These are phyloP conservation scores for Eretmocerus hayati DNA, from an alignment of 2,888 invertebrate genomes.

Conservation along the genomic window DNA sequence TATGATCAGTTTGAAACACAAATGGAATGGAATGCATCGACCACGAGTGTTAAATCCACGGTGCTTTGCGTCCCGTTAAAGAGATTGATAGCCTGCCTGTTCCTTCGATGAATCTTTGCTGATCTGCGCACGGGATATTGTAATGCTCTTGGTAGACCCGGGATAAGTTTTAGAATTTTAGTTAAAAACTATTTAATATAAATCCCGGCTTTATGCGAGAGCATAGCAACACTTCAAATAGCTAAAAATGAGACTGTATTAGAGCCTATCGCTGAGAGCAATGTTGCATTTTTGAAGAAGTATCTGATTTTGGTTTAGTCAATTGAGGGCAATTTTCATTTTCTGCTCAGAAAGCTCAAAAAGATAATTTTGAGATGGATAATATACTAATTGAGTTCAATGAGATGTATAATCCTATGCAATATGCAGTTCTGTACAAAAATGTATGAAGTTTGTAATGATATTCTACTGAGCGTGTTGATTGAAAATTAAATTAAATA, in stretches of 20 bases:
- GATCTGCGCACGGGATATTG: not conserved
- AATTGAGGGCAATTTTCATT: too few species aligned
- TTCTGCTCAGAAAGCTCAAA: not conserved
- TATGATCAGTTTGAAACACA: not conserved
- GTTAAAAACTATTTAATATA: not conserved
- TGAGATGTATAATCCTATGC: constrained; percentile 11
- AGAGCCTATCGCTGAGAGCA: not conserved
- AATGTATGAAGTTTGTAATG: constrained; percentile 1
- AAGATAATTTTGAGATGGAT: constrained; percentile 4
- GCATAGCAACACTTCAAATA: constrained; percentile 3
- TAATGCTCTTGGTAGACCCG: not conserved
- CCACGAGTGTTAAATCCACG: not conserved
- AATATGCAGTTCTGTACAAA: constrained; percentile 20
- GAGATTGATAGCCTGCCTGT: not conserved
- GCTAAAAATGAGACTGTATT: not conserved
- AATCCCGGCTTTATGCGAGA: not conserved
- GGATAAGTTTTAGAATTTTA: not conserved
- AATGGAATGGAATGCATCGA: not conserved
- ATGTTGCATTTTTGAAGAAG: constrained; percentile 5
- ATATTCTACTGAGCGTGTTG: constrained; percentile 18
- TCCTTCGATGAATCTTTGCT: not conserved
- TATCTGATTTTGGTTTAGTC: constrained; percentile 1
- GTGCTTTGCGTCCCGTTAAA: not conserved
- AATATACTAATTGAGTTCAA: constrained; percentile 16
- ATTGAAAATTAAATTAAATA: constrained; percentile 21